Percentiles rank a stretch among this genome's conserved stretches.
Evolutionary conservation across 2,888 invertebrate genomes (phyloP).

Genomic region (Prenolepis imparis): DNA sequence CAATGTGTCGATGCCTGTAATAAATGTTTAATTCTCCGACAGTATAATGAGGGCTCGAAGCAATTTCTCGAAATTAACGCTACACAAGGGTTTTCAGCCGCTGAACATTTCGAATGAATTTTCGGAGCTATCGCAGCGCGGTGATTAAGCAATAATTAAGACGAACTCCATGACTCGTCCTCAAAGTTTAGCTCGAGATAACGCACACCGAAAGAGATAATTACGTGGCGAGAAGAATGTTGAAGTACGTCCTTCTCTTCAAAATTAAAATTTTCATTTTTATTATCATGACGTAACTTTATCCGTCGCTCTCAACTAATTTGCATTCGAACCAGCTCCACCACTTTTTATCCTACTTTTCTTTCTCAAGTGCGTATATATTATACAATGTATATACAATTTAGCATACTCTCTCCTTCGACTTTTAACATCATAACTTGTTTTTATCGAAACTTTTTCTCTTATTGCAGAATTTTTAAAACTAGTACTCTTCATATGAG

Average conservation of each 20-base stretch:
- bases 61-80: background rate
- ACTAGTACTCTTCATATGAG: background rate
- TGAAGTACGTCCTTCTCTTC: background rate
- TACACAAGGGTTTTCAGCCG: background rate
- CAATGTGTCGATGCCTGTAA: background rate
- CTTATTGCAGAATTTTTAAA: background rate
- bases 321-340: background rate
- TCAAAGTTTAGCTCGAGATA: constrained; percentile 31
- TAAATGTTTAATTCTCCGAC: constrained; percentile 11
- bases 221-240: background rate
- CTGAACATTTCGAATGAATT: constrained; percentile 3
- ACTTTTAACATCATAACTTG: constrained; percentile 1
- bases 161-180: constrained; percentile 5
- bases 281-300: constrained; percentile 20
- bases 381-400: background rate
- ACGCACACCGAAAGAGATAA: constrained; percentile 9
- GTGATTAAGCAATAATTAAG: constrained; percentile 26
- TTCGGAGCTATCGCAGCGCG: background rate
- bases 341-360: background rate
- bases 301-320: background rate
- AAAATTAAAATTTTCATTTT: constrained; percentile 34
- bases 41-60: background rate
- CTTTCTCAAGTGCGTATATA: background rate
- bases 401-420: background rate
- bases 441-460: background rate